Conservation (phyloP, 2,888 invertebrate genomes). For the Pocota personata region DNA sequence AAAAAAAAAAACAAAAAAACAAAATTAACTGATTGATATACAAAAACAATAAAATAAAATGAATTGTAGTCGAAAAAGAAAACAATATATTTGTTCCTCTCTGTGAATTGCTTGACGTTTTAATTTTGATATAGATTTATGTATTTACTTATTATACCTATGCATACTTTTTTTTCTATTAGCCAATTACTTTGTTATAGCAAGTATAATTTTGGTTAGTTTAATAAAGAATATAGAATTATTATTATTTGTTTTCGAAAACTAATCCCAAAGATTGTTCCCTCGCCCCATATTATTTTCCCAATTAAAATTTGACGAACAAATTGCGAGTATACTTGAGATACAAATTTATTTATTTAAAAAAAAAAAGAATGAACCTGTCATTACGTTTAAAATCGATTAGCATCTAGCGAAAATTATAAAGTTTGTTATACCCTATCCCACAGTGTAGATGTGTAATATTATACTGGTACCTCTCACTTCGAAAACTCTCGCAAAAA, state of each 20-base stretch:
- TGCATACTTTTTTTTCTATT: not conserved
- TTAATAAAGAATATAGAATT: not conserved
- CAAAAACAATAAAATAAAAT: conserved; percentile 4
- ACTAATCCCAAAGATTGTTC: conserved; percentile 33
- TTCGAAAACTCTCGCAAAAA: no score
- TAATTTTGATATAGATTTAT: not conserved
- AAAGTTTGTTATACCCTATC: no score
- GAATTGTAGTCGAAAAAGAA: conserved; percentile 18
- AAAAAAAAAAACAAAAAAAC: conserved; percentile 8
- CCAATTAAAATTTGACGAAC: not conserved
- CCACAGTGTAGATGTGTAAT: no score
- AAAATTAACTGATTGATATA: conserved; percentile 14
- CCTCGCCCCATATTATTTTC: not conserved
- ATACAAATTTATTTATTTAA: not conserved
- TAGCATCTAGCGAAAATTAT: no score
- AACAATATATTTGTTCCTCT: conserved; percentile 5
- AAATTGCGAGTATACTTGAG: no score
- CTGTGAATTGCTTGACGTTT: conserved; percentile 20
- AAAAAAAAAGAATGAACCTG: not conserved
- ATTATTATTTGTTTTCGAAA: not conserved
- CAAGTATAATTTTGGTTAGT: conserved; percentile 4
- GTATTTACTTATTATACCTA: not conserved
- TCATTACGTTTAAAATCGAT: no score
- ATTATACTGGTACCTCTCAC: no score
- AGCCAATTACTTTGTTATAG: conserved; percentile 12